Base-by-base conservation (phyloP, 2,888 invertebrate species). In the Drosophila kokeensis region DNA sequence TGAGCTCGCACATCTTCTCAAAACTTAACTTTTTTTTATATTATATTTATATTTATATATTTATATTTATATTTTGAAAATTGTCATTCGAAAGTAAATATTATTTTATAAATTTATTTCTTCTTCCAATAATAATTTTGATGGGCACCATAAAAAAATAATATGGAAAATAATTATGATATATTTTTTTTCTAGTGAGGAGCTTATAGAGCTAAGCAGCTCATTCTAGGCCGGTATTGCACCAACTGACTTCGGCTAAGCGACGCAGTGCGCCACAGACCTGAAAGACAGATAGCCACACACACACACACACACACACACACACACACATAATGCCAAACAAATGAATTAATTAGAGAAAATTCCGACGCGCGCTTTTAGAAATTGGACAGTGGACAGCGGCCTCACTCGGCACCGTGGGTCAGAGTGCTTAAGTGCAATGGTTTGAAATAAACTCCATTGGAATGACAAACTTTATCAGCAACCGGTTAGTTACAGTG, bases 301-400 rank as follows among this genome's bases (percentile, higher is more conserved):
- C 53, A 15, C 58, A 63, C 55, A 67, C 58, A 63, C 50, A 69
- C 55, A 67, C 58, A 63, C 50, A 69, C 71, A 63, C 68, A 72
- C 69, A 71, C 54, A 49, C 21, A 66, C 38, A 45, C 29, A n/a
- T 48, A n/a, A 48, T 45, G 52, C 32, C 48, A 45, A 24, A 48
- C 52, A 55, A 76, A 75, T 84, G 89, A 85, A 85, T 85, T 89
- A 85, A 89, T 85, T 87, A 85, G 85, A 82, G 89, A 85, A 85
- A 85, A 85, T 87, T 84, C 73, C 84, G 58, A 81, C 61, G 72
- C 73, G 74, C 62, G 72, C 76, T 79, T 76, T 82, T 67, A 52
- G 36, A 82, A 79, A 79, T 60, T 18, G 57, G 30, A 58, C 73
- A 59, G 29, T 34, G 24, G 24, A 36, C 53, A 15, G 45, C 8